phyloP scores from a whole-genome alignment of 1,140 invertebrate genomes.

The Chionoecetes opilio region DNA sequence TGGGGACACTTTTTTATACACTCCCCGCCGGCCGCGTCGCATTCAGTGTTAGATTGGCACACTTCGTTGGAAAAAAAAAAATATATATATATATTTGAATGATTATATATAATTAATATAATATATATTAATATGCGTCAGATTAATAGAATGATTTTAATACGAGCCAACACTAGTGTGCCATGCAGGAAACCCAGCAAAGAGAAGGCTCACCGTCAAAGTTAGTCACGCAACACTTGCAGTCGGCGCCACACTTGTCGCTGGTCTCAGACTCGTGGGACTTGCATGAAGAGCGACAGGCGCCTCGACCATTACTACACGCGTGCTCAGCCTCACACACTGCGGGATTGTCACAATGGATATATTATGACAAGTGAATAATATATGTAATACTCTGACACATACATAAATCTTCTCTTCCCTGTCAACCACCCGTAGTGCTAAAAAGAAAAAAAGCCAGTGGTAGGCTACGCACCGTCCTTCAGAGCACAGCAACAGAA shows the following conservation, averaged over 20 bases:
- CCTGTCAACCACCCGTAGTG: no score
- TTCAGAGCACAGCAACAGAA: not conserved
- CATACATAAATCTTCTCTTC: no score
- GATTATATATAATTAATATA: not conserved
- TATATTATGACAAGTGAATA: not conserved
- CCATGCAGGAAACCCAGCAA: not conserved
- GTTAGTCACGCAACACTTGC: not conserved
- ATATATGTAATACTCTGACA: not conserved
- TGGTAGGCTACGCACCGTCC: not conserved
- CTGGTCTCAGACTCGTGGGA: not conserved
- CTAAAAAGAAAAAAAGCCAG: no score
- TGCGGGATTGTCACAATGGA: not conserved
- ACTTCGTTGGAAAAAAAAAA: not conserved
- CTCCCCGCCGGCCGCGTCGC: not conserved
- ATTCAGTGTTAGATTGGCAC: not conserved
- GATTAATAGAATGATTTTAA: not conserved
- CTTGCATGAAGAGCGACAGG: not conserved
- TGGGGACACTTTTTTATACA: not conserved
- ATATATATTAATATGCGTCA: not conserved
- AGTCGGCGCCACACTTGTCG: not conserved
- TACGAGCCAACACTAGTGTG: not conserved
- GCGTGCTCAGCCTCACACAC: not conserved
- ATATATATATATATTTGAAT: not conserved
- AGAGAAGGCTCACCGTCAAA: not conserved
- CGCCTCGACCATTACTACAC: not conserved